Conservation (phyloP, 2,797 vertebrate genomes). For the Hafferia zeledoni region DNA sequence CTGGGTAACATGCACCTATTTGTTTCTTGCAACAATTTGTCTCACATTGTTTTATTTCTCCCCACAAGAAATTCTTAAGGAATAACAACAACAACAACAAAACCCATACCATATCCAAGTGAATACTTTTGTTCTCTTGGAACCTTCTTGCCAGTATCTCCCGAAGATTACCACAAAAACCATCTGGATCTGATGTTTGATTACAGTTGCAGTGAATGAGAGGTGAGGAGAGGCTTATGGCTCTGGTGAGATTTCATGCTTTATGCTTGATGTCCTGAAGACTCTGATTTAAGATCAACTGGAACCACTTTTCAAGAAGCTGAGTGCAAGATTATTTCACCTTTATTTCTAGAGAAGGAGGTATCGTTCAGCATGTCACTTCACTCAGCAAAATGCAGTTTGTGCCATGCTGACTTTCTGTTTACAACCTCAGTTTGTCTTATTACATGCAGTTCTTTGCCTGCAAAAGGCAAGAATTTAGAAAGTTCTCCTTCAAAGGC, state of each 20-base stretch:
- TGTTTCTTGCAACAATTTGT: no score
- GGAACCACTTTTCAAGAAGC: background rate
- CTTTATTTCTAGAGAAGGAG: background rate
- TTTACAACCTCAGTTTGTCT: background rate
- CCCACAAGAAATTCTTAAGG: background rate
- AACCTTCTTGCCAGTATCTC: background rate
- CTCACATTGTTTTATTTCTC: background rate
- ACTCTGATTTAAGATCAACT: background rate
- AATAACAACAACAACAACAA: background rate
- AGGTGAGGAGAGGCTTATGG: background rate
- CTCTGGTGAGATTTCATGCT: background rate
- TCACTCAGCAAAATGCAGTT: background rate
- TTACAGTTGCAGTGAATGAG: rapidly evolving
- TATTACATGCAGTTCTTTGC: background rate
- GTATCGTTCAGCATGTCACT: background rate
- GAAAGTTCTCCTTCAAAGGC: background rate
- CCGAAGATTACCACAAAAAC: background rate
- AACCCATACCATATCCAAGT: background rate
- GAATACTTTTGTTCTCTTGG: background rate
- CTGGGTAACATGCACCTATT: background rate
- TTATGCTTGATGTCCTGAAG: background rate
- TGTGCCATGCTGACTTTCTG: background rate
- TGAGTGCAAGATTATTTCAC: background rate
- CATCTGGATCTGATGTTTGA: background rate
- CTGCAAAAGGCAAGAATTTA: no score